Evolutionary conservation across 2,113 vertebrate genomes (phyloP).

Genomic region (Oxyura jamaicensis): DNA sequence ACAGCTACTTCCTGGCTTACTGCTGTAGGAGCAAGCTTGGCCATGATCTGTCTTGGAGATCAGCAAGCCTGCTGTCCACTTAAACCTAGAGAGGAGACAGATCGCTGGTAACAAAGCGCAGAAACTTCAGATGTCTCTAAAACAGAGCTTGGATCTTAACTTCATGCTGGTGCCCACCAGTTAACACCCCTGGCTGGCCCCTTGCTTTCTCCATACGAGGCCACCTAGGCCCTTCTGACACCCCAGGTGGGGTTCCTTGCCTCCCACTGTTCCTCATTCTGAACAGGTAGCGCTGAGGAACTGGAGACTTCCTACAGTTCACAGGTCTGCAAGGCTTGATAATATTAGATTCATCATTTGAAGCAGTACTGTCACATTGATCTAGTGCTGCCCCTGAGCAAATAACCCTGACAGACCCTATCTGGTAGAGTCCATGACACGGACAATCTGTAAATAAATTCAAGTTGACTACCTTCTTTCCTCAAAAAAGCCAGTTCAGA

Average conservation of each 20-base stretch:
- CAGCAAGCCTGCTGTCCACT: background rate
- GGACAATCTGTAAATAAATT: background rate
- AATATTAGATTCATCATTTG: background rate
- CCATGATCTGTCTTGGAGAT: too few relatives aligned
- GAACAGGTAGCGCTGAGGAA: background rate
- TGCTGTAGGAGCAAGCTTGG: background rate
- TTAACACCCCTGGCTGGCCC: background rate
- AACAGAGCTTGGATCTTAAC: background rate
- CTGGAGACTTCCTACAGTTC: rapidly evolving
- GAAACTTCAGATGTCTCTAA: background rate
- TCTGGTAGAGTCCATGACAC: background rate
- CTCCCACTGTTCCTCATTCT: background rate
- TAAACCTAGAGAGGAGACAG: background rate
- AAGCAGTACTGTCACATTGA: background rate
- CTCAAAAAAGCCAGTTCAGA: background rate
- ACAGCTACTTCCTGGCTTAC: too few relatives aligned
- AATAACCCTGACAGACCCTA: background rate
- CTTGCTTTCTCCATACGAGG: background rate
- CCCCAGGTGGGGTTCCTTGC: background rate
- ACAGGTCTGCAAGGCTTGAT: background rate
- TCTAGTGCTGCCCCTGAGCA: background rate
- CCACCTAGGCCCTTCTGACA: background rate
- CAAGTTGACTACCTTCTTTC: background rate
- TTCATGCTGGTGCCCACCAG: background rate
- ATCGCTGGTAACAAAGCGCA: background rate